These are phyloP conservation scores for Hippocampus kuda DNA, from an alignment of 2,797 vertebrate species.

Conservation along the genomic window DNA sequence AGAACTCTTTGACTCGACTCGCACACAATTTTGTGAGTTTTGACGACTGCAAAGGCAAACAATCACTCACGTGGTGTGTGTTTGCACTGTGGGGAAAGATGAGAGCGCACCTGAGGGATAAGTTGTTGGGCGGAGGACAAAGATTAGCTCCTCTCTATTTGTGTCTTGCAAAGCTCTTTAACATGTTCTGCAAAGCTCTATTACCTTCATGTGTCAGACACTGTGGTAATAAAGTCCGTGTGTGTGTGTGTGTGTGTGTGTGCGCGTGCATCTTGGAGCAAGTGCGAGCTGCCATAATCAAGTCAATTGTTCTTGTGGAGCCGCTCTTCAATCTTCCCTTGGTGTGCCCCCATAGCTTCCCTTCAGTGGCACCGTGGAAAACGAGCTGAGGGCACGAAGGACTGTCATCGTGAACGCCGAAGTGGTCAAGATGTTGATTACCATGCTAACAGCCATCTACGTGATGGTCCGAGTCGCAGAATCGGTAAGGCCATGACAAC, in stretches of 20 bases:
- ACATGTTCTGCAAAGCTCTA: slow-evolving; percentile 62
- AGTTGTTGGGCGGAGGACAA: slow-evolving; percentile 46
- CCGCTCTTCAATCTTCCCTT: slow-evolving; percentile 7
- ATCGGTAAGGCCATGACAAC: slow-evolving; percentile 66
- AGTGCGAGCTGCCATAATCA: slow-evolving; percentile 18
- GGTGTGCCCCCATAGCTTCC: slow-evolving; percentile 20
- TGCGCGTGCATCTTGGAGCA: slow-evolving; percentile 15
- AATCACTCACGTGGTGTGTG: not conserved
- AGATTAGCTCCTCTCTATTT: slow-evolving; percentile 70
- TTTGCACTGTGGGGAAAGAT: slow-evolving; percentile 10
- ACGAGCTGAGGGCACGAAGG: slow-evolving; percentile 18
- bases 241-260: slow-evolving; percentile 20
- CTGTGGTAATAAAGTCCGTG: slow-evolving; percentile 29
- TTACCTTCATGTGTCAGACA: slow-evolving; percentile 47
- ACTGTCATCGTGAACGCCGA: slow-evolving; percentile 11
- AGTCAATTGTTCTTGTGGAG: slow-evolving; percentile 16
- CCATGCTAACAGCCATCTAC: slow-evolving; percentile 79
- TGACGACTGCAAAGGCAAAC: not conserved
- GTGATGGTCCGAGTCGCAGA: slow-evolving; percentile 68
- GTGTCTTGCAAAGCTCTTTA: slow-evolving; percentile 68
- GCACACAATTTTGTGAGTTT: not conserved
- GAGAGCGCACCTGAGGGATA: slow-evolving; percentile 50
- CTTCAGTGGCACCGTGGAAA: slow-evolving; percentile 21
- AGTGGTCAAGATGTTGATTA: slow-evolving; percentile 70
- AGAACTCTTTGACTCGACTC: too few species aligned